Conservation (phyloP, 2,113 vertebrate species). For the Myxocyprinus asiaticus region DNA sequence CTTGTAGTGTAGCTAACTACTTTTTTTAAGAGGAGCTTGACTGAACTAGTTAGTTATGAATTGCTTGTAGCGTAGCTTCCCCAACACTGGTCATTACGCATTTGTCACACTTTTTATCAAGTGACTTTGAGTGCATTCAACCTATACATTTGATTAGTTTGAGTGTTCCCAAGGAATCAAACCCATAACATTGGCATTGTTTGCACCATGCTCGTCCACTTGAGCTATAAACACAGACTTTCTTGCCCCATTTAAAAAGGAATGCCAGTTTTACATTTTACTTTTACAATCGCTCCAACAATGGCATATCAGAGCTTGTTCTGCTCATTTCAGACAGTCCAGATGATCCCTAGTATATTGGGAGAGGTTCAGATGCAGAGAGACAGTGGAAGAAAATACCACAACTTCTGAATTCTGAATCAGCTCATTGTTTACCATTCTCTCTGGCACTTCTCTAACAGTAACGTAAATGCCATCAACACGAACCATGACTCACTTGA, state of each 20-base stretch:
- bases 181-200: too few species aligned
- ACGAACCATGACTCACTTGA: neutral
- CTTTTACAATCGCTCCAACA: neutral
- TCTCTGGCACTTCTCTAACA: conserved; percentile 22
- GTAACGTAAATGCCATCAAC: conserved; percentile 2
- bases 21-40: too few species aligned
- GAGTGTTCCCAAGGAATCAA: too few species aligned
- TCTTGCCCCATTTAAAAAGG: too few species aligned
- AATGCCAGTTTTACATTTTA: neutral
- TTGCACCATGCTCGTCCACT: too few species aligned
- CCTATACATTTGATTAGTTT: too few species aligned
- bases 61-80: neutral
- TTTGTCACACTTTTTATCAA: too few species aligned
- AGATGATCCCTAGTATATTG: conserved; percentile 17
- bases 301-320: neutral
- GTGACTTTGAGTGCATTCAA: too few species aligned
- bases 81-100: too few species aligned
- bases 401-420: conserved; percentile 30
- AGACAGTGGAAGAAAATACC: conserved; percentile 5
- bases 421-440: conserved; percentile 30
- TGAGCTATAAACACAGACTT: too few species aligned
- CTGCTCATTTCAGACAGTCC: neutral
- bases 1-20: too few species aligned
- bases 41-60: too few species aligned
- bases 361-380: conserved; percentile 7